Percentiles rank a stretch among this genome's conserved stretches.
Conservation (phyloP, 2,888 invertebrate genomes). For the Dryocosmus kuriphilus region DNA sequence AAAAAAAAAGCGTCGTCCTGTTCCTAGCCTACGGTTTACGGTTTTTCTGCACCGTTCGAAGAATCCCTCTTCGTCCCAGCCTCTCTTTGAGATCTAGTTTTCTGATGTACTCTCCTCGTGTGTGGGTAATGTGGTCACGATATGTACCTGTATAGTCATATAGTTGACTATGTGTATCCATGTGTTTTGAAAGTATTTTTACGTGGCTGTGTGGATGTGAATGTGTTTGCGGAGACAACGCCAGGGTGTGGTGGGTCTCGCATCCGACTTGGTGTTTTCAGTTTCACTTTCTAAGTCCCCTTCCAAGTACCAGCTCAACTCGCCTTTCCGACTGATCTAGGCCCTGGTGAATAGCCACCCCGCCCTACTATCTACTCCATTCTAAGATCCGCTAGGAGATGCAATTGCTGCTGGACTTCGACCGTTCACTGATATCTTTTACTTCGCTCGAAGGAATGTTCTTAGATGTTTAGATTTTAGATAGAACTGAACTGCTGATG, state of each 20-base stretch:
- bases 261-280: conserved; percentile 76
- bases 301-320: conserved; percentile 52
- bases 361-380: conserved; percentile 59
- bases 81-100: conserved; percentile 50
- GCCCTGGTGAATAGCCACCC: conserved; percentile 55
- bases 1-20: conserved; percentile 55
- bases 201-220: conserved; percentile 44
- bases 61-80: conserved; percentile 42
- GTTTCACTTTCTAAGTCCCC: conserved; percentile 77
- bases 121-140: neutral
- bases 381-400: conserved; percentile 50
- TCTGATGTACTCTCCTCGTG: conserved; percentile 28
- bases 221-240: conserved; percentile 68
- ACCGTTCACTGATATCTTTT: conserved; percentile 39
- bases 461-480: neutral
- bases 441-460: neutral
- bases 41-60: conserved; percentile 37
- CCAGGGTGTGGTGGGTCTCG: conserved; percentile 76
- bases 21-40: conserved; percentile 19
- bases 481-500: neutral
- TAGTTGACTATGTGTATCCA: too few relatives aligned
- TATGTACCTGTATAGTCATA: conserved; percentile 29
- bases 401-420: conserved; percentile 41
- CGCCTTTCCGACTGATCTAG: conserved; percentile 53
- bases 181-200: neutral